A percentile compares a stretch with the other conserved stretches of the same genome.
These are phyloP conservation scores for Anticlea derivata DNA, from an alignment of 2,888 invertebrate genomes.

Conservation along the genomic window DNA sequence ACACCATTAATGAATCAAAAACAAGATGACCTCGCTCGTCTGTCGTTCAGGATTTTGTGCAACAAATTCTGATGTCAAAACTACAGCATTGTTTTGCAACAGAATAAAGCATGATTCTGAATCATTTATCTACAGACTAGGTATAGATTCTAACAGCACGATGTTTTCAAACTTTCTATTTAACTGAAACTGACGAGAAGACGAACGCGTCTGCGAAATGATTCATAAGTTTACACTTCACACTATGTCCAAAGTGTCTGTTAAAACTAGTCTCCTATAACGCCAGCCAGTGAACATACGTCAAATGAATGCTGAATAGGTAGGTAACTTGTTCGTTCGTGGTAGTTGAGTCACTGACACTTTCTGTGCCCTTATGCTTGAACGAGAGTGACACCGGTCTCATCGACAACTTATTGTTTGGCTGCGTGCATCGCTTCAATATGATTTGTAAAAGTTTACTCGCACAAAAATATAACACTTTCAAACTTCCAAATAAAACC, in stretches of 20 bases:
- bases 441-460: slow-evolving; percentile 2
- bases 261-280: slow-evolving; percentile 53
- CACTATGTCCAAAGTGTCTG: slow-evolving; percentile 50
- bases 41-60: slow-evolving; percentile 57
- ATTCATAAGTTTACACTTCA: slow-evolving; percentile 51
- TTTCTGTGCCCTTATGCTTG: slow-evolving; percentile 46
- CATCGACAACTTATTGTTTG: slow-evolving; percentile 23
- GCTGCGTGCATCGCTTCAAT: slow-evolving; percentile 2
- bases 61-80: slow-evolving; percentile 58
- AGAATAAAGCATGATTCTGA: slow-evolving; percentile 45
- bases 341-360: slow-evolving; percentile 68
- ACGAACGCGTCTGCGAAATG: slow-evolving; percentile 43
- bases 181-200: slow-evolving; percentile 34
- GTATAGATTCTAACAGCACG: slow-evolving; percentile 21
- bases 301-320: slow-evolving; percentile 68
- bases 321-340: slow-evolving; percentile 55
- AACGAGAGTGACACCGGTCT: slow-evolving; percentile 38
- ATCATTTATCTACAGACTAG: slow-evolving; percentile 36
- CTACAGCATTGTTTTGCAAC: slow-evolving; percentile 54
- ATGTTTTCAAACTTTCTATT: slow-evolving; percentile 37
- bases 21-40: slow-evolving; percentile 58
- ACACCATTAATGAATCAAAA: slow-evolving; percentile 45
- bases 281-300: slow-evolving; percentile 51
- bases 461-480: neutral
- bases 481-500: too few species aligned